phyloP scores from a whole-genome alignment of 2,888 invertebrate genomes.

The Chalcis sispes region DNA sequence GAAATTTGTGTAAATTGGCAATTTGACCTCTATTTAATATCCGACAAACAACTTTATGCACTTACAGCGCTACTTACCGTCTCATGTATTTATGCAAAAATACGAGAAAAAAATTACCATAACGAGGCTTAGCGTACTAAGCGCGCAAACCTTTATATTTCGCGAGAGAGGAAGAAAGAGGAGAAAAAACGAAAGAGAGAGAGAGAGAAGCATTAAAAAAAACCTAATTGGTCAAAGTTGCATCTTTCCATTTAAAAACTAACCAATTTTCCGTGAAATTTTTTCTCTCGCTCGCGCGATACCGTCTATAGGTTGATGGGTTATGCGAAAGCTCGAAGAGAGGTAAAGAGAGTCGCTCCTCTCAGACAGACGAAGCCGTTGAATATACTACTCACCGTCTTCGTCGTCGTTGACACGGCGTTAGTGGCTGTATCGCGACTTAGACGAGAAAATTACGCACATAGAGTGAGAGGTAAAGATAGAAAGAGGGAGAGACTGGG shows the following conservation, averaged over 20 bases:
- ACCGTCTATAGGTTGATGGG: no score
- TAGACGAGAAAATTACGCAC: slow-evolving; percentile 43
- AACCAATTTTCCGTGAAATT: slow-evolving; percentile 36
- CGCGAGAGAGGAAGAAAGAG: neutral
- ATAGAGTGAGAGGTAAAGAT: no score
- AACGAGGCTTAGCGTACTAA: no score
- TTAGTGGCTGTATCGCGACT: neutral
- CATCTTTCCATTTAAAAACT: slow-evolving; percentile 50
- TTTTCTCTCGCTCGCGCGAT: neutral
- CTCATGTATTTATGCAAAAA: slow-evolving; percentile 43
- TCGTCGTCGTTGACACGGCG: no score
- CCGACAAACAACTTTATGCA: slow-evolving; percentile 34
- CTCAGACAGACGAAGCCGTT: no score
- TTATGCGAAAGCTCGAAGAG: no score
- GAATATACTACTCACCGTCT: no score
- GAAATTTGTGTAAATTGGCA: slow-evolving; percentile 52
- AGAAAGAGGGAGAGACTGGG: no score
- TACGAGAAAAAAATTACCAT: slow-evolving; percentile 43
- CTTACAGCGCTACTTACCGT: slow-evolving; percentile 18
- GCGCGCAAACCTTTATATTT: neutral
- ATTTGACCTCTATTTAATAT: slow-evolving; percentile 53
- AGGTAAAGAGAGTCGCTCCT: no score
- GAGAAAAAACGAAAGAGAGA: neutral
- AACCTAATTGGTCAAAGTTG: neutral
- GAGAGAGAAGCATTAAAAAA: neutral